Evolutionary conservation across 2,888 invertebrate species (phyloP), one percentile per base, ranked within the genome.

Genomic region (Archaeoteleia sp.): DNA sequence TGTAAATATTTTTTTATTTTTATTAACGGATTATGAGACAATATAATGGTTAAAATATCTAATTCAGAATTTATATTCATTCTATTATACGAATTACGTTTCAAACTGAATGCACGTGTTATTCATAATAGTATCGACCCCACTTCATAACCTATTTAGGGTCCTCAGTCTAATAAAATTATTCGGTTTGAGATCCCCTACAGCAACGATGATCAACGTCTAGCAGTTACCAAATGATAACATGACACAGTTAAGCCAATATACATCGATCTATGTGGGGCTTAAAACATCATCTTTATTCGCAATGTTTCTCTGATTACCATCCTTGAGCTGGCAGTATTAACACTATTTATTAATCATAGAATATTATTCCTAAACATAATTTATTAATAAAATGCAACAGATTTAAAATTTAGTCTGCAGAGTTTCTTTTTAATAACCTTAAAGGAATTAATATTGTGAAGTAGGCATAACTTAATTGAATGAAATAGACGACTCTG

Each of bases 141-240:
- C n/a, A 51, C 68, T 53, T 45, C 51, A 55, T 68, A 68, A 63
- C 63, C 68, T 67, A 57, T 70, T 58, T 70, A 66, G 70, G 72
- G 73, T 74, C 74, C 75, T 73, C 69, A 65, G 74, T 74, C 81
- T 82, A 82, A 83, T 83, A 80, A 82, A 82, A 83, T 82, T 82
- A 82, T 82, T 82, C 80, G 81, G 78, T 81, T 76, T 73, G 78
- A 74, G 77, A 80, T 79, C 81, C 79, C 78, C 77, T 77, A 75
- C 77, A 58, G 65, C 74, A 76, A 75, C 78, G 76, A 63, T 74
- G 66, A 75, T 71, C 77, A 70, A 77, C 76, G 75, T 77, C 76
- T 75, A 73, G 76, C 77, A 73, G 74, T 78, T 78, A 79, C 74
- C 77, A 75, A 76, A 74, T 76, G 79, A 80, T 79, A 78, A 78